A percentile compares a stretch with the other conserved stretches of the same genome.
Evolutionary conservation across 2,888 invertebrate genomes (phyloP).

Genomic region (Choristoneura rosaceana): DNA sequence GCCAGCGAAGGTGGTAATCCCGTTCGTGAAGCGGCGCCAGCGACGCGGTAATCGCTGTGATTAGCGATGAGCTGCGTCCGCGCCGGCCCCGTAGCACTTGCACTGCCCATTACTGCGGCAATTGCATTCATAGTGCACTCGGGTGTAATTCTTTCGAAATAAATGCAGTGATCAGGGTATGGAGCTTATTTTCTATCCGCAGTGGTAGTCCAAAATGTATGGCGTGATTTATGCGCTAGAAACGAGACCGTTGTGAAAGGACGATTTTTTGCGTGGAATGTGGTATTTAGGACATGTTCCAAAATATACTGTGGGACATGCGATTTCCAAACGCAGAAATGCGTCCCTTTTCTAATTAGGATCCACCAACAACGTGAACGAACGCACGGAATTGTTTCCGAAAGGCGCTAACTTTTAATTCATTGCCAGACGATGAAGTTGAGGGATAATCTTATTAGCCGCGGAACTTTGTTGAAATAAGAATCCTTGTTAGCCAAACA

Average conservation of each 20-base stretch:
- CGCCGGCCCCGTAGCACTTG: conserved; percentile 16
- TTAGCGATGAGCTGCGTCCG: conserved; percentile 19
- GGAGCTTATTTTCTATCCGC: background rate
- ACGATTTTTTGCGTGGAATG: too few species aligned
- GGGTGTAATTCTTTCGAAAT: background rate
- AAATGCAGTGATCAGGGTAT: background rate
- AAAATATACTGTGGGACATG: too few species aligned
- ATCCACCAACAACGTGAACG: background rate
- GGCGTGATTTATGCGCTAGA: background rate
- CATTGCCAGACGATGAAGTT: background rate
- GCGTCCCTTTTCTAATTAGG: background rate
- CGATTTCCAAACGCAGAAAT: too few species aligned
- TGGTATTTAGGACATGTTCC: too few species aligned
- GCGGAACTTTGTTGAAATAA: conserved; percentile 27
- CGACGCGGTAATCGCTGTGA: conserved; percentile 21
- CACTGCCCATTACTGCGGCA: conserved; percentile 18
- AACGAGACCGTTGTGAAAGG: background rate
- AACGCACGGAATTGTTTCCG: background rate
- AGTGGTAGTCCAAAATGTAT: background rate
- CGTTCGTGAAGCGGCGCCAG: conserved; percentile 12
- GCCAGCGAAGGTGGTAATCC: conserved; percentile 1
- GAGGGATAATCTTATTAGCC: conserved; percentile 17
- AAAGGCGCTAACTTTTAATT: conserved; percentile 2
- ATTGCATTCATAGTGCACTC: conserved; percentile 23
- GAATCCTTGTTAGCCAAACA: conserved; percentile 27